These are phyloP conservation scores for Heteromyza rotundicornis DNA, from an alignment of 2,888 invertebrate species.

Conservation along the genomic window DNA sequence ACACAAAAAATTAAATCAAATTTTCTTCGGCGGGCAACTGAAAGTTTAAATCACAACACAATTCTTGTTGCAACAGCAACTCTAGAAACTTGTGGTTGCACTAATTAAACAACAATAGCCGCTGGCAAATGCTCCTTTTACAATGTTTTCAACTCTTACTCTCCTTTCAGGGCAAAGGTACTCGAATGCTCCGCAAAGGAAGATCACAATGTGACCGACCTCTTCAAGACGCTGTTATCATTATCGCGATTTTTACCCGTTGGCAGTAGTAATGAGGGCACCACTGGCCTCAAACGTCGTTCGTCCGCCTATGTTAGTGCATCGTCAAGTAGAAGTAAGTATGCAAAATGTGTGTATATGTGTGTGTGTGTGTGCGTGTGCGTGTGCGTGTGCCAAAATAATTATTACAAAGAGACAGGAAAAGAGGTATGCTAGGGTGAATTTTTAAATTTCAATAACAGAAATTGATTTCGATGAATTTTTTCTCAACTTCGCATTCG, in stretches of 20 bases:
- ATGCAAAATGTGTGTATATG: slow-evolving; percentile 13
- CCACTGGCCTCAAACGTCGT: slow-evolving; percentile 71
- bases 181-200: slow-evolving; percentile 81
- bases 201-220: slow-evolving; percentile 78
- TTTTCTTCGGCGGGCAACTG: no score
- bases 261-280: slow-evolving; percentile 65
- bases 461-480: no score
- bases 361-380: background rate
- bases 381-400: no score
- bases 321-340: slow-evolving; percentile 65
- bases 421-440: no score
- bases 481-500: no score
- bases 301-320: slow-evolving; percentile 76
- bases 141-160: background rate
- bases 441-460: no score
- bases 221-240: slow-evolving; percentile 80
- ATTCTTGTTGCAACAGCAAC: no score
- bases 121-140: background rate
- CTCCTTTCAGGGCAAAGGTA: slow-evolving; percentile 69
- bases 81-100: no score
- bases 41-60: no score
- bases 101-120: no score
- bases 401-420: no score
- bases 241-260: slow-evolving; percentile 75
- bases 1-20: no score